Evolutionary conservation across 2,113 vertebrate genomes (phyloP).

Genomic region (Neolamprologus sp.): DNA sequence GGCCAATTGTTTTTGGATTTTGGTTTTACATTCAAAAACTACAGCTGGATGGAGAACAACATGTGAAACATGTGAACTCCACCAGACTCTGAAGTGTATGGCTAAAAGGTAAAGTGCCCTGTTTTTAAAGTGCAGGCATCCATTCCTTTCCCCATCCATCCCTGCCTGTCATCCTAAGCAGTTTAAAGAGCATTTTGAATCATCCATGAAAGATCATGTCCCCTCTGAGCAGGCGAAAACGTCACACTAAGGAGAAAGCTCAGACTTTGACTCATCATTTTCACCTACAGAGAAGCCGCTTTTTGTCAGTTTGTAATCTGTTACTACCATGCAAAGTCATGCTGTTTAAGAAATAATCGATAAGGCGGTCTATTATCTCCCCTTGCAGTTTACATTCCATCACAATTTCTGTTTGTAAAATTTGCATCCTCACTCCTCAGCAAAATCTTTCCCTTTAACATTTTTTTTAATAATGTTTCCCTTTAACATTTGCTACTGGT

Average conservation of each 20-base stretch:
- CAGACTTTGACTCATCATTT: constrained; percentile 5
- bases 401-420: neutral
- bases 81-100: neutral
- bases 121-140: neutral
- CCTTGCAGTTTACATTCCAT: neutral
- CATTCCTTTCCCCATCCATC: neutral
- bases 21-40: neutral
- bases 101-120: neutral
- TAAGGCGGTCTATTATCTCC: neutral
- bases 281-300: neutral
- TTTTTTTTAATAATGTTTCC: neutral
- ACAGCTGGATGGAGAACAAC: neutral
- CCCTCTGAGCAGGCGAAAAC: neutral
- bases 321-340: neutral
- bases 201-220: constrained; percentile 15
- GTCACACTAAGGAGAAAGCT: neutral
- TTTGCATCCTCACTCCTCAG: neutral
- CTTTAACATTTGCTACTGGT: neutral
- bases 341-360: neutral
- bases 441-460: neutral
- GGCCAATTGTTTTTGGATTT: neutral
- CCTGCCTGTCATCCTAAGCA: neutral
- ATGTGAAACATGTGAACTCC: neutral
- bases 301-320: neutral
- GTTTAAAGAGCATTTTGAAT: constrained; percentile 9